A percentile compares a stretch with the other conserved stretches of the same genome.
phyloP scores from a whole-genome alignment of 2,113 vertebrate species.

The Trinectes maculatus region DNA sequence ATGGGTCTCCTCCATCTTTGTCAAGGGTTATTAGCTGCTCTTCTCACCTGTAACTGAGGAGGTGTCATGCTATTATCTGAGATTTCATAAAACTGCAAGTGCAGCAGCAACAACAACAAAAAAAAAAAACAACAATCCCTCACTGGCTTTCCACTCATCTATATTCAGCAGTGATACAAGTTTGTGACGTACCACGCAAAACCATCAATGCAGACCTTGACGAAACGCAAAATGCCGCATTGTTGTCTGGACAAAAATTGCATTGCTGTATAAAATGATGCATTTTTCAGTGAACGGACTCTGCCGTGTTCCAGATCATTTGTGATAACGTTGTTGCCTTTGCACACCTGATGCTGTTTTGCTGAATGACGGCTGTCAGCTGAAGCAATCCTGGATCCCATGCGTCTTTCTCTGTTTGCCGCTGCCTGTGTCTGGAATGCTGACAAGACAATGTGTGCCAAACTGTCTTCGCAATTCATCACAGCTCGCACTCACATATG shows the following conservation, averaged over 20 bases:
- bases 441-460: slow-evolving; percentile 35
- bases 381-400: slow-evolving; percentile 35
- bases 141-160: slow-evolving; percentile 1
- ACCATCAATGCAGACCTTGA: slow-evolving; percentile 29
- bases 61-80: not conserved
- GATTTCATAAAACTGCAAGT: slow-evolving; percentile 3
- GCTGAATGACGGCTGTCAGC: slow-evolving; percentile 56
- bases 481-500: not conserved
- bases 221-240: slow-evolving; percentile 15
- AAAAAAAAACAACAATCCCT: not conserved
- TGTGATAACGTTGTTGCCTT: slow-evolving; percentile 62
- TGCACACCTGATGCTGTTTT: slow-evolving; percentile 47
- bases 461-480: slow-evolving; percentile 10
- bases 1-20: not conserved
- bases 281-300: slow-evolving; percentile 38
- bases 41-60: not conserved
- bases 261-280: slow-evolving; percentile 23
- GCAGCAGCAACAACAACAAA: no score
- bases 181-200: slow-evolving; percentile 29
- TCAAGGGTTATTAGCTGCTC: not conserved
- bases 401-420: slow-evolving; percentile 48
- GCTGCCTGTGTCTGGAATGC: slow-evolving; percentile 57
- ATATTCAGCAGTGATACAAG: slow-evolving; percentile 25
- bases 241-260: slow-evolving; percentile 37
- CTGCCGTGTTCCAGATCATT: slow-evolving; percentile 50